Conservation (phyloP, 2,113 vertebrate species). For the Numida meleagris region DNA sequence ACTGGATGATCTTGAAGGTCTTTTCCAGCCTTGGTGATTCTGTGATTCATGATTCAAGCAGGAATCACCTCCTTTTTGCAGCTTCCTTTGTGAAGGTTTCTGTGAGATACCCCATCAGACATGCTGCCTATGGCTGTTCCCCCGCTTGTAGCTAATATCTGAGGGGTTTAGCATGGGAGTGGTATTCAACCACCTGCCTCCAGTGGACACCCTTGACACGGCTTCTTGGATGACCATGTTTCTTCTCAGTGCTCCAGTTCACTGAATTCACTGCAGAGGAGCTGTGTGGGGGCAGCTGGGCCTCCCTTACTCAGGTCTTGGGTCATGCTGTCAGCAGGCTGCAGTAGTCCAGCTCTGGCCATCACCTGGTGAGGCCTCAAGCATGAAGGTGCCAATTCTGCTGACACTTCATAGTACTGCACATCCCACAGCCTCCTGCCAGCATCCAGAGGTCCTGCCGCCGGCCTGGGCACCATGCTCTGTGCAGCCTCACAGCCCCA, state of each 20-base stretch:
- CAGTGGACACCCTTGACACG: neutral
- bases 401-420: neutral
- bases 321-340: neutral
- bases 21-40: too few species aligned
- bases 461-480: neutral
- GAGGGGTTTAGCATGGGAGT: neutral
- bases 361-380: neutral
- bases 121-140: neutral
- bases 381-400: neutral
- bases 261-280: accelerated
- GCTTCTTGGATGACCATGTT: accelerated
- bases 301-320: neutral
- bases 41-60: neutral
- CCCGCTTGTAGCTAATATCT: neutral
- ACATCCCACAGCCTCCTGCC: neutral
- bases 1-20: too few species aligned
- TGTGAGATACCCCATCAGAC: neutral
- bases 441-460: neutral
- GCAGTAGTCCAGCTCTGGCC: neutral
- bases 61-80: neutral
- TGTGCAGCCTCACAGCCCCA: neutral
- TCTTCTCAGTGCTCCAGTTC: neutral
- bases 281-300: neutral
- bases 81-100: neutral
- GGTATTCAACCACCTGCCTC: neutral